These are phyloP conservation scores for Mya arenaria DNA, from an alignment of 1,140 invertebrate genomes.

Conservation along the genomic window DNA sequence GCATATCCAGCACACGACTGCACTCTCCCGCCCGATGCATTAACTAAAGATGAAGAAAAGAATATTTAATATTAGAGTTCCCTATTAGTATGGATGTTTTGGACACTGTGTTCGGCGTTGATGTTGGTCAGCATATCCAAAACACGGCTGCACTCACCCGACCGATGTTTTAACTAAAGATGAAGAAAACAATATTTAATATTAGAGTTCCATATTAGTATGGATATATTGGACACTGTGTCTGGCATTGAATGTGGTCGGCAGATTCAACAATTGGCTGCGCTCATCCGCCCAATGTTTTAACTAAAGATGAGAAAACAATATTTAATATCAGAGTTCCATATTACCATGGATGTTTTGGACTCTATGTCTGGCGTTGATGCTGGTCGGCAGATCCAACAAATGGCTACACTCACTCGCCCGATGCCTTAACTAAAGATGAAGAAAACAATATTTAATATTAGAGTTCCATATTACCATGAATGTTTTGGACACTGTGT, in stretches of 20 bases:
- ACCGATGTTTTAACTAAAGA: constrained; percentile 81
- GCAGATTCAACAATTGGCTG: constrained; percentile 82
- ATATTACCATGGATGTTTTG: no score
- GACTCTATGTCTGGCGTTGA: constrained; percentile 83
- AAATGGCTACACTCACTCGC: constrained; percentile 83
- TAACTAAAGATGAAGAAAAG: constrained; percentile 72
- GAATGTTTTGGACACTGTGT: constrained; percentile 82
- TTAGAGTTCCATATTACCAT: no score
- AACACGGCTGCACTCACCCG: constrained; percentile 83
- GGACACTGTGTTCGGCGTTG: constrained; percentile 82
- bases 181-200: background rate
- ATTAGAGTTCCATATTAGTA: no score
- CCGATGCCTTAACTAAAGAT: constrained; percentile 80
- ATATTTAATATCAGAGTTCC: background rate
- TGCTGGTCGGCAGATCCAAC: constrained; percentile 83
- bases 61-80: background rate
- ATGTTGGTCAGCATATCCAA: constrained; percentile 83
- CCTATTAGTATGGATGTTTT: no score
- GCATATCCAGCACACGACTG: constrained; percentile 82
- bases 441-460: background rate
- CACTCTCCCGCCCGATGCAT: constrained; percentile 83
- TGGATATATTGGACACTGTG: constrained; percentile 83
- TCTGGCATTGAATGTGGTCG: constrained; percentile 84
- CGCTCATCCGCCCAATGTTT: constrained; percentile 83
- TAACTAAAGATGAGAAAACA: constrained; percentile 72